Evolutionary conservation across 2,113 vertebrate genomes (phyloP).

Genomic region (Hemichromis elongatus): DNA sequence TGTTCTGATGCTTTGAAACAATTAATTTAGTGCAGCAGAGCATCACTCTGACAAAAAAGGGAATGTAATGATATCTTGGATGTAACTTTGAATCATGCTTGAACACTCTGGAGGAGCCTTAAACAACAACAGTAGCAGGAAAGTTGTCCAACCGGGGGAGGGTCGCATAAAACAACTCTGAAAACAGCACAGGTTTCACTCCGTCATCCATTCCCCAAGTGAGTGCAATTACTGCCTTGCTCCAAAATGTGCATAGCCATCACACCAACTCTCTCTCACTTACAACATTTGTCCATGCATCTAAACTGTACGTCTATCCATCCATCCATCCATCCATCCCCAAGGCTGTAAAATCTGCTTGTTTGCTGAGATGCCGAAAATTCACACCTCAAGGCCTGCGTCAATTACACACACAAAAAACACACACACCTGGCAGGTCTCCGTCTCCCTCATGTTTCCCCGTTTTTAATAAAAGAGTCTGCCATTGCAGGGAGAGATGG

Average conservation of each 20-base stretch:
- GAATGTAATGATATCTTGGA: background rate
- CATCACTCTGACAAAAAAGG: background rate
- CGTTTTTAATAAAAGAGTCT: constrained; percentile 26
- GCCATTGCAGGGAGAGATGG: background rate
- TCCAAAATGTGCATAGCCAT: background rate
- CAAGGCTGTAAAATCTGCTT: constrained; percentile 14
- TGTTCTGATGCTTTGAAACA: background rate
- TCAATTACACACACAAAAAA: constrained; percentile 4
- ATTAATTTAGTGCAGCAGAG: background rate
- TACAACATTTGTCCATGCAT: background rate
- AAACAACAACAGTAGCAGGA: background rate
- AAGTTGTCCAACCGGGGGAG: background rate
- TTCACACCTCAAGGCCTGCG: background rate
- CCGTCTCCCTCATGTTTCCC: constrained; percentile 19
- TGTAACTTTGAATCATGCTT: background rate
- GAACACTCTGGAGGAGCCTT: background rate
- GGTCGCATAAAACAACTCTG: background rate
- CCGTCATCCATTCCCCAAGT: constrained; percentile 22
- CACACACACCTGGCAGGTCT: constrained; percentile 25
- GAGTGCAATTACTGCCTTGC: constrained; percentile 8
- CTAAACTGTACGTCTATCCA: background rate
- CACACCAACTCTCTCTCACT: background rate
- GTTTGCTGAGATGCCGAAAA: constrained; percentile 34
- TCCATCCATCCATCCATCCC: constrained; percentile 4
- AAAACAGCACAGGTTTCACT: background rate